phyloP scores from a whole-genome alignment of 2,888 invertebrate genomes.

The Ophion obscuratus region DNA sequence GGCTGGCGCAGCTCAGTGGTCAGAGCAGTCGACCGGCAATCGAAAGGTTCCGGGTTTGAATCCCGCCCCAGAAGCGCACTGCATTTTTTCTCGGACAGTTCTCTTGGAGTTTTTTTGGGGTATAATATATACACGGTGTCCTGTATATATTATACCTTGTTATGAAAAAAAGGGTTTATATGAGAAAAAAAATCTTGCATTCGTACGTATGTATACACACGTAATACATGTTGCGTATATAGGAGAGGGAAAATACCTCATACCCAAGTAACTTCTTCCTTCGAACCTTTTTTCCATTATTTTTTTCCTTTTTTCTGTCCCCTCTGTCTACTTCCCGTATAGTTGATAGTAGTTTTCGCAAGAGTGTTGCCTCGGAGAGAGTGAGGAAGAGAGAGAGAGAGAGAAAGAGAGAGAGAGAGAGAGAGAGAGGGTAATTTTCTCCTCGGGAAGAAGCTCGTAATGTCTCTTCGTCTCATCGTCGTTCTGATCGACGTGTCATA shows the following conservation, averaged over 20 bases:
- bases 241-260: conserved; percentile 3
- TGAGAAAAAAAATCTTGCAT: no score
- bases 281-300: conserved; percentile 3
- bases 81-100: no score
- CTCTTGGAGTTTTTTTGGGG: no score
- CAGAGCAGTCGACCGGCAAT: no score
- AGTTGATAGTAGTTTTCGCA: conserved; percentile 15
- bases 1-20: no score
- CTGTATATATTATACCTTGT: no score
- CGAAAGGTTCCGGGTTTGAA: no score
- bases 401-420: background rate
- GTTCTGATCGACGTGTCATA: conserved; percentile 5
- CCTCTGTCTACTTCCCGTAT: conserved; percentile 16
- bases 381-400: background rate
- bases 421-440: conserved; percentile 34
- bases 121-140: no score
- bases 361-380: background rate
- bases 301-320: background rate
- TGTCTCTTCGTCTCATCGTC: conserved; percentile 32
- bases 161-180: no score
- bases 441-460: conserved; percentile 29
- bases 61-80: no score
- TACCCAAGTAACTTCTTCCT: background rate
- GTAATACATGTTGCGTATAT: no score
- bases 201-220: no score